These are phyloP conservation scores for Caenorhabditis briggsae DNA, from an alignment of 1,140 invertebrate genomes.

Conservation along the genomic window DNA sequence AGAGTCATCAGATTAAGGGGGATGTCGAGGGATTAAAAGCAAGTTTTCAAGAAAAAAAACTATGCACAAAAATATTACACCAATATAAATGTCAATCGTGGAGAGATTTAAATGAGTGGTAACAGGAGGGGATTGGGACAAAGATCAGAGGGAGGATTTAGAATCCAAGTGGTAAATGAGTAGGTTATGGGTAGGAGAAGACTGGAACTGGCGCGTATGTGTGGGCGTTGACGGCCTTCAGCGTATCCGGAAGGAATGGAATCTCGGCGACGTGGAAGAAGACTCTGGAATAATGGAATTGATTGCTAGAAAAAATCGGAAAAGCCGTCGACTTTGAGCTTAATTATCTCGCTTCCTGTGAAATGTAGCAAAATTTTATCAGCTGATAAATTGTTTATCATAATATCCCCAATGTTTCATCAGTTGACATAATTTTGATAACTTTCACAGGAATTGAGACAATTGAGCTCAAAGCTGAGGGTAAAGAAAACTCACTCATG, in stretches of 20 bases:
- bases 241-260: conserved; percentile 72
- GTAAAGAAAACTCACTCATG: conserved; percentile 84
- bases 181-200: conserved; percentile 15
- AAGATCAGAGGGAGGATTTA: background rate
- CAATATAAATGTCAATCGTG: background rate
- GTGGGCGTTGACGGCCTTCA: background rate
- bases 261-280: conserved; percentile 84
- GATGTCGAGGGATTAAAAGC: background rate
- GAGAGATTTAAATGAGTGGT: background rate
- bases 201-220: conserved; percentile 24
- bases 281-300: conserved; percentile 82
- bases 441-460: background rate
- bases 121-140: background rate
- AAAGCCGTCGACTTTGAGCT: background rate
- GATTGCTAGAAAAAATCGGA: conserved; percentile 1
- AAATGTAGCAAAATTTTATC: too few species aligned
- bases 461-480: background rate
- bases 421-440: background rate
- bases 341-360: background rate
- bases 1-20: background rate
- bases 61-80: too few species aligned
- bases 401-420: too few species aligned
- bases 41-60: background rate
- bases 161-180: conserved; percentile 20
- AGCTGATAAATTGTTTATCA: too few species aligned